A percentile compares a stretch with the other conserved stretches of the same genome.
Evolutionary conservation across 2,113 vertebrate genomes (phyloP).

Genomic region (Cephalopterus ornatus): DNA sequence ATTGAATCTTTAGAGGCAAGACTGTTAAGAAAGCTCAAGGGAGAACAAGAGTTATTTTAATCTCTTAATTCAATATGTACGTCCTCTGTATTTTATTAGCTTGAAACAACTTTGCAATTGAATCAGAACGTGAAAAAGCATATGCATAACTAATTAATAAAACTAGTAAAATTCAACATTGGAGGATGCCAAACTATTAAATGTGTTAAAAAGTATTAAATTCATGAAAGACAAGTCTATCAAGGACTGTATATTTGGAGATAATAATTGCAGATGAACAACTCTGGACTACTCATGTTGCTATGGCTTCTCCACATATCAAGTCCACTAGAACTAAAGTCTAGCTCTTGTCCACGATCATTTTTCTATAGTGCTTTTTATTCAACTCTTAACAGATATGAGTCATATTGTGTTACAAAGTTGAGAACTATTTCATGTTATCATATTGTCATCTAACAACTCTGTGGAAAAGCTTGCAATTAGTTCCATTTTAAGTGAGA

Average conservation of each 20-base stretch:
- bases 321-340: neutral
- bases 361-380: neutral
- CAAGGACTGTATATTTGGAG: neutral
- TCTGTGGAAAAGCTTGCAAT: neutral
- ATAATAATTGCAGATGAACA: neutral
- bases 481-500: neutral
- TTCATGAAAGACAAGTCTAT: neutral
- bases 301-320: neutral
- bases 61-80: neutral
- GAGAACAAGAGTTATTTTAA: neutral
- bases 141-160: neutral
- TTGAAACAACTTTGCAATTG: neutral
- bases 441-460: neutral
- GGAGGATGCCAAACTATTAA: neutral
- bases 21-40: neutral
- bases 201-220: neutral
- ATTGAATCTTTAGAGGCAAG: neutral
- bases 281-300: neutral
- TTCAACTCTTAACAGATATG: neutral
- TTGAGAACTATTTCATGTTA: neutral
- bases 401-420: neutral
- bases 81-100: neutral
- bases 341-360: neutral
- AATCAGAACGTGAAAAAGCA: neutral
- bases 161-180: neutral